These are phyloP conservation scores for Neopipo cinnamomea DNA, from an alignment of 2,113 vertebrate genomes.

Conservation along the genomic window DNA sequence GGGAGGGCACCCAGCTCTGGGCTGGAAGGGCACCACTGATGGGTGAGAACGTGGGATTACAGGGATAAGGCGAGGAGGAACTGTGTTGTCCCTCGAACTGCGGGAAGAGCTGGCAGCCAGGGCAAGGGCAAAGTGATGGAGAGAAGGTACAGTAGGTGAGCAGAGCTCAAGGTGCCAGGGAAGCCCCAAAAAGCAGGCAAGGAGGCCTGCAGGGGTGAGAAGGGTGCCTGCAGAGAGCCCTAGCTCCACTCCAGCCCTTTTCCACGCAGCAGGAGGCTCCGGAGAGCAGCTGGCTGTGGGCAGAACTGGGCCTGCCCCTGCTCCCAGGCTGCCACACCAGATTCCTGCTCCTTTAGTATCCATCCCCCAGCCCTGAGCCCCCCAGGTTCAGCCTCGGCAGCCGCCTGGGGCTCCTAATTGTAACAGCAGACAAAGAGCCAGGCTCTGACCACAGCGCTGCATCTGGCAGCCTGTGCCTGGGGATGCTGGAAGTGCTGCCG, in stretches of 20 bases:
- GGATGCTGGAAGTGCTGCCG: background rate
- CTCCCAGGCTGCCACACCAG: background rate
- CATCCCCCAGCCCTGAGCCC: background rate
- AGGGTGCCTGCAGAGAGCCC: rapidly evolving
- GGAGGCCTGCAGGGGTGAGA: background rate
- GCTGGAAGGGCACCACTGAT: rapidly evolving
- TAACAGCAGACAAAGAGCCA: background rate
- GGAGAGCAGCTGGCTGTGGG: background rate
- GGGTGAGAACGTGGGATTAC: background rate
- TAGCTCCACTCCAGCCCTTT: background rate
- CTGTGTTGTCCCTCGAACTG: background rate
- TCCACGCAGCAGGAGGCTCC: rapidly evolving
- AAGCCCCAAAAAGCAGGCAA: background rate
- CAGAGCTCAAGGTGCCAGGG: background rate
- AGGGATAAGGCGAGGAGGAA: background rate
- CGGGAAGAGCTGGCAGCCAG: background rate
- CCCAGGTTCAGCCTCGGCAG: rapidly evolving
- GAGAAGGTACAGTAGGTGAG: background rate
- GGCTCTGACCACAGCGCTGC: background rate
- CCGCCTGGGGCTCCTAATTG: background rate
- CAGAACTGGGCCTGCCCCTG: background rate
- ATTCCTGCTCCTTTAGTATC: background rate
- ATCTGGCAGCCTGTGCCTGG: background rate
- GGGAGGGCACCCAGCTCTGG: no score
- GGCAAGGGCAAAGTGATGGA: background rate